These are phyloP conservation scores for Mythimna albipuncta DNA, from an alignment of 2,888 invertebrate genomes.

Conservation along the genomic window DNA sequence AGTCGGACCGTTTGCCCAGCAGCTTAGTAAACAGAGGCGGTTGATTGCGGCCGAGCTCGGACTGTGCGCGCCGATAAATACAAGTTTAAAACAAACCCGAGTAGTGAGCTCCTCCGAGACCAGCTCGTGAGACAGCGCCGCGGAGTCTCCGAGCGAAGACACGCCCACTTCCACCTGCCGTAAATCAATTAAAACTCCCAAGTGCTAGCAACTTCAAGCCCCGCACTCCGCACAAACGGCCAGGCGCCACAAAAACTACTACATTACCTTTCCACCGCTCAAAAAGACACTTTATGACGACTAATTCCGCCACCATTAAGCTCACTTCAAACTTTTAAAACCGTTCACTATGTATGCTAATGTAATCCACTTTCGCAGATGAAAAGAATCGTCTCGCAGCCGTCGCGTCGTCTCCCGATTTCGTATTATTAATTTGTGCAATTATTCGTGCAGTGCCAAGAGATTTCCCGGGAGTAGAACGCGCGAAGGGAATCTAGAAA, in stretches of 20 bases:
- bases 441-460: conserved; percentile 83
- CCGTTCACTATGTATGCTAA: conserved; percentile 73
- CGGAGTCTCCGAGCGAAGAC: conserved; percentile 43
- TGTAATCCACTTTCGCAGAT: conserved; percentile 75
- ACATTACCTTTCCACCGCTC: conserved; percentile 59
- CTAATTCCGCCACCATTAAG: conserved; percentile 68
- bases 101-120: conserved; percentile 63
- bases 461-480: conserved; percentile 83
- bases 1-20: conserved; percentile 49
- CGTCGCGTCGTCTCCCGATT: conserved; percentile 75
- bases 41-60: conserved; percentile 65
- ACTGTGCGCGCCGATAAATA: conserved; percentile 71
- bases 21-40: conserved; percentile 64
- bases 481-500: conserved; percentile 84
- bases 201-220: conserved; percentile 66
- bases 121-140: conserved; percentile 57
- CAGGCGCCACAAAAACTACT: conserved; percentile 65
- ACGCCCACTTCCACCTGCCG: conserved; percentile 69
- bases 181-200: conserved; percentile 84
- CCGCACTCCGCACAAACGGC: conserved; percentile 43
- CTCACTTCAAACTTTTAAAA: conserved; percentile 66
- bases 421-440: conserved; percentile 85
- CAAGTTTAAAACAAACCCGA: conserved; percentile 73
- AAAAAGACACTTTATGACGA: conserved; percentile 64
- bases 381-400: conserved; percentile 71